Conservation (phyloP, 2,113 vertebrate genomes). For the Daubentonia madagascariensis region DNA sequence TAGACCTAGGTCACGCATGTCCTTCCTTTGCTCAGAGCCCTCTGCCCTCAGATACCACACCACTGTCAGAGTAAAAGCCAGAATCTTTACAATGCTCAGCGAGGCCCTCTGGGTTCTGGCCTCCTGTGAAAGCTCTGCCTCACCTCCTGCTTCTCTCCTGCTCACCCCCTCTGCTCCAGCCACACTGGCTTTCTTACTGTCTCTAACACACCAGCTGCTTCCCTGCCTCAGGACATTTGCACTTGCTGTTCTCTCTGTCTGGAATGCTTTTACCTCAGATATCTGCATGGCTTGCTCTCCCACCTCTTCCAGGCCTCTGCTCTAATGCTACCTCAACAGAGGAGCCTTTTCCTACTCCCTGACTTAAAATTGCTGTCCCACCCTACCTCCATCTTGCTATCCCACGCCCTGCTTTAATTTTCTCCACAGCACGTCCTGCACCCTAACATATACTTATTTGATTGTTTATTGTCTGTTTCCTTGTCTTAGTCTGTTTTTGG, state of each 20-base stretch:
- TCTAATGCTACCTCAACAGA: neutral
- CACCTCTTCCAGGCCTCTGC: neutral
- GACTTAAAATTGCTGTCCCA: neutral
- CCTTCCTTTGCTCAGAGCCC: neutral
- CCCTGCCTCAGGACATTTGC: conserved; percentile 15
- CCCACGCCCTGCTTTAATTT: neutral
- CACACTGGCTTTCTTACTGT: neutral
- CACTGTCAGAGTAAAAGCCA: neutral
- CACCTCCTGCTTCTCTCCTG: neutral
- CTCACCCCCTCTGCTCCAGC: neutral
- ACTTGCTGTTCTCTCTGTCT: neutral
- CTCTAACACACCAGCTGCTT: neutral
- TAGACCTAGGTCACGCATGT: neutral
- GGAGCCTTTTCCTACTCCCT: neutral
- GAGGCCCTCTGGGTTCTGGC: neutral
- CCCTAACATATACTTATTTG: neutral
- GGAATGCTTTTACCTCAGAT: neutral
- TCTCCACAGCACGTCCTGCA: neutral
- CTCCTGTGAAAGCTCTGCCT: neutral
- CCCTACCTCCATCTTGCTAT: neutral
- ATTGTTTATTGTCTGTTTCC: neutral
- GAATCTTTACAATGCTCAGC: neutral
- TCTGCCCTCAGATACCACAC: neutral
- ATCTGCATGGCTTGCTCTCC: neutral
- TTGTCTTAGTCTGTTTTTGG: neutral